These are phyloP conservation scores for Bos indicus DNA, from an alignment of 2,113 vertebrate species.

Conservation along the genomic window DNA sequence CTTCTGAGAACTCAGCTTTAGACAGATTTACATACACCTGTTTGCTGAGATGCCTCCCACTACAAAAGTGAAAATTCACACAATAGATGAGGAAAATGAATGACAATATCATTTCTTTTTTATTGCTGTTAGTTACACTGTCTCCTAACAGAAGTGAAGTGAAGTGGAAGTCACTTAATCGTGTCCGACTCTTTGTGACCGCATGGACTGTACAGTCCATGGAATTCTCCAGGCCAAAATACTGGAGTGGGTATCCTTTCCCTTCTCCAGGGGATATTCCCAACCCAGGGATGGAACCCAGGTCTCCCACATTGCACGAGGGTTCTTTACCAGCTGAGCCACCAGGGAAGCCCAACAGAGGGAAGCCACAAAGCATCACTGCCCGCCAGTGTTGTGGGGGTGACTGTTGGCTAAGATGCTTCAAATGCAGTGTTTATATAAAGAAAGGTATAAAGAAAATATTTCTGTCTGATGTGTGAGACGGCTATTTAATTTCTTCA, in stretches of 20 bases:
- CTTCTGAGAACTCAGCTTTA: background rate
- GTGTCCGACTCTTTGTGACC: background rate
- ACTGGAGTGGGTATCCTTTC: background rate
- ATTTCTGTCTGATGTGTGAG: background rate
- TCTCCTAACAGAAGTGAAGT: background rate
- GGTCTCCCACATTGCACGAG: accelerated
- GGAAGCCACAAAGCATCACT: background rate
- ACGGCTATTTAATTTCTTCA: background rate
- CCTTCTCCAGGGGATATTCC: background rate
- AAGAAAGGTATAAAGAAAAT: background rate
- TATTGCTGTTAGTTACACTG: background rate
- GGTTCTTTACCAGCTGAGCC: background rate
- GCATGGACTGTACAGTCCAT: background rate
- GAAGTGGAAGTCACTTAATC: background rate
- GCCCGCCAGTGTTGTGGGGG: background rate
- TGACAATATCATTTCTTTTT: background rate
- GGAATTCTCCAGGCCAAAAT: background rate
- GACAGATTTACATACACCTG: background rate
- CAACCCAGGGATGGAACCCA: background rate
- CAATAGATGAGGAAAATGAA: background rate
- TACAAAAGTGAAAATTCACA: background rate
- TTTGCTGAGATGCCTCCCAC: background rate
- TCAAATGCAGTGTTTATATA: background rate
- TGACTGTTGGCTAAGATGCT: background rate
- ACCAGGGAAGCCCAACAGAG: background rate